These are phyloP conservation scores for Microcebus griseorufus DNA, from an alignment of 2,113 vertebrate species.

Conservation along the genomic window DNA sequence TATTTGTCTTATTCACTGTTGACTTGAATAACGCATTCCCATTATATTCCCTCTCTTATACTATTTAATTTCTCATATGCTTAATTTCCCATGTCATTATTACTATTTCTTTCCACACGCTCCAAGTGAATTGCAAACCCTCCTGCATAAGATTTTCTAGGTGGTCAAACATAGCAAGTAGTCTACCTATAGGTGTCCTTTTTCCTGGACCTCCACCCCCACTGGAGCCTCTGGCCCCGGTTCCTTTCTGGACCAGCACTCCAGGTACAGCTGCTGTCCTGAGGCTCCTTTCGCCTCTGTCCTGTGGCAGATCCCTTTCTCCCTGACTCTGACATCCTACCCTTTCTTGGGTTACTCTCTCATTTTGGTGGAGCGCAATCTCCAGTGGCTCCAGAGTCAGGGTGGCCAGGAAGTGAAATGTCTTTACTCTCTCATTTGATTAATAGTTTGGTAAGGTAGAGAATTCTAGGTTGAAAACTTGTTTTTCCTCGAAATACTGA, in stretches of 20 bases:
- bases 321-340: not conserved
- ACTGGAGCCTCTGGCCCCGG: not conserved
- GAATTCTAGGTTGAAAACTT: not conserved
- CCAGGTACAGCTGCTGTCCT: not conserved
- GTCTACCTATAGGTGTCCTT: not conserved
- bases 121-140: not conserved
- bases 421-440: not conserved
- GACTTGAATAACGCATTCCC: not conserved
- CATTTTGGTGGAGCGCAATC: not conserved
- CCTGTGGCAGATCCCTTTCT: not conserved
- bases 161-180: not conserved
- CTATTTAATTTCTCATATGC: not conserved
- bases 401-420: not conserved
- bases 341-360: not conserved
- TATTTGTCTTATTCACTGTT: not conserved
- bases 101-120: not conserved
- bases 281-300: not conserved
- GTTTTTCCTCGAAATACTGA: not conserved
- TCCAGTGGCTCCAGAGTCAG: not conserved
- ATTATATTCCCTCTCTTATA: not conserved
- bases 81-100: not conserved
- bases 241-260: too few species aligned
- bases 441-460: not conserved
- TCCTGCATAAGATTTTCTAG: not conserved
- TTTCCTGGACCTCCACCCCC: not conserved